Evolutionary conservation across 1,140 invertebrate genomes (phyloP).

Genomic region (Galleria mellonella): DNA sequence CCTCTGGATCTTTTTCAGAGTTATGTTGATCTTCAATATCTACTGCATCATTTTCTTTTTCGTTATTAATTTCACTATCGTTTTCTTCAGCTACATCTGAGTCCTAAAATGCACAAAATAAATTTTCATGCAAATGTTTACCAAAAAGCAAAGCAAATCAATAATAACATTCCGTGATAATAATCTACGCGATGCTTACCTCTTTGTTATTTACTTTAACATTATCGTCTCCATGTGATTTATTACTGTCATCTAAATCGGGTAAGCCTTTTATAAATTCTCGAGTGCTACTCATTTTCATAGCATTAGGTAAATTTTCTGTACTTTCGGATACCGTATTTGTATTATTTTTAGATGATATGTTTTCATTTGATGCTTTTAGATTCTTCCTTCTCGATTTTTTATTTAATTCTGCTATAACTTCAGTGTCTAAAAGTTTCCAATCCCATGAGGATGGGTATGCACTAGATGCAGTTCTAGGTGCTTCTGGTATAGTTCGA

Average conservation of each 20-base stretch:
- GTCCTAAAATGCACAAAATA: slow-evolving; percentile 61
- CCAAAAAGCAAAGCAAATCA: slow-evolving; percentile 63
- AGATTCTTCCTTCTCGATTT: slow-evolving; percentile 55
- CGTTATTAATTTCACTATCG: slow-evolving; percentile 12
- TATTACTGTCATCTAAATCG: slow-evolving; percentile 54
- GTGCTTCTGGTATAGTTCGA: slow-evolving; percentile 85
- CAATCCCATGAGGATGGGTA: slow-evolving; percentile 84
- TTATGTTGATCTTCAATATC: slow-evolving; percentile 13
- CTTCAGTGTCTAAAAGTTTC: slow-evolving; percentile 76
- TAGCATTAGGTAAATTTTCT: slow-evolving; percentile 36
- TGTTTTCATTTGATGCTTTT: slow-evolving; percentile 64
- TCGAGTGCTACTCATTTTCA: slow-evolving; percentile 63
- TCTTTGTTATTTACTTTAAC: slow-evolving; percentile 24
- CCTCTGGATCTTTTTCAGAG: slow-evolving; percentile 14
- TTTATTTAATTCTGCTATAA: slow-evolving; percentile 56
- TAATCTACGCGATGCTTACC: slow-evolving; percentile 52
- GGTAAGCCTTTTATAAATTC: slow-evolving; percentile 59
- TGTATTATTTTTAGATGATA: slow-evolving; percentile 58
- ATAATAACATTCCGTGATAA: slow-evolving; percentile 34
- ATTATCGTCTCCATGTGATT: slow-evolving; percentile 23
- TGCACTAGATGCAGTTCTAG: slow-evolving; percentile 80
- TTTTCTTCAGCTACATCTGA: slow-evolving; percentile 24
- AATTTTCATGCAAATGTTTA: slow-evolving; percentile 64
- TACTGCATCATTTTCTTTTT: slow-evolving; percentile 15
- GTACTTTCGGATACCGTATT: slow-evolving; percentile 49